A percentile compares a stretch with the other conserved stretches of the same genome.
These are phyloP conservation scores for Rhyzopertha dominica DNA, from an alignment of 1,140 invertebrate species.

Conservation along the genomic window DNA sequence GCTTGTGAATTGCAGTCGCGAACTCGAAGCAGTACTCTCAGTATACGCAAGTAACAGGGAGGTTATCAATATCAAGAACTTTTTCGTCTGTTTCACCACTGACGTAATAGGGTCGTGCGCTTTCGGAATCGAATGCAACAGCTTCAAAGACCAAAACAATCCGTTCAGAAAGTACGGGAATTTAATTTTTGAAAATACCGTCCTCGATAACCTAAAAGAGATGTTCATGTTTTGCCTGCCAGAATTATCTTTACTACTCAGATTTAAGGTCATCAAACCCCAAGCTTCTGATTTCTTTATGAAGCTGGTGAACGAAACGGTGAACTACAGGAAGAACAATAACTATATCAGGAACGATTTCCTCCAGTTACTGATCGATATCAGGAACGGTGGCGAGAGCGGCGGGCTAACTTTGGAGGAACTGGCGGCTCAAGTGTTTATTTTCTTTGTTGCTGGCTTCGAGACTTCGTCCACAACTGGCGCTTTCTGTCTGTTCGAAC, in stretches of 20 bases:
- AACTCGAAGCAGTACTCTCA: slow-evolving; percentile 13
- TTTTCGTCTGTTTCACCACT: slow-evolving; percentile 46
- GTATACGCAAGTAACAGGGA: neutral
- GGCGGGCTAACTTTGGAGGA: slow-evolving; percentile 5
- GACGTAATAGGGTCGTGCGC: slow-evolving; percentile 50
- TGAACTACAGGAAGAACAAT: neutral
- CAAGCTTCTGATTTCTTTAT: neutral
- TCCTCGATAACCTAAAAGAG: neutral
- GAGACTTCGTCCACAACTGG: slow-evolving; percentile 57
- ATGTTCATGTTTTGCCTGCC: neutral
- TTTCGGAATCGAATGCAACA: slow-evolving; percentile 50
- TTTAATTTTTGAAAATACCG: slow-evolving; percentile 3
- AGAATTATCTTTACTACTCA: neutral
- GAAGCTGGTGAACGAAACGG: slow-evolving; percentile 1
- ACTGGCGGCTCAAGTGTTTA: slow-evolving; percentile 46
- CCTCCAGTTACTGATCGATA: too few relatives aligned
- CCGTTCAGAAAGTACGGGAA: slow-evolving; percentile 37
- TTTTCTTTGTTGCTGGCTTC: slow-evolving; percentile 55
- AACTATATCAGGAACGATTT: too few relatives aligned
- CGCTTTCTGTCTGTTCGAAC: slow-evolving; percentile 49
- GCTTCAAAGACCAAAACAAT: slow-evolving; percentile 42
- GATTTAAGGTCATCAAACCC: neutral
- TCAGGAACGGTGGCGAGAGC: too few relatives aligned
- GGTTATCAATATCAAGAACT: slow-evolving; percentile 41
- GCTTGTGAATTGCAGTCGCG: slow-evolving; percentile 8